A percentile compares a stretch with the other conserved stretches of the same genome.
phyloP scores from a whole-genome alignment of 2,888 invertebrate genomes.

The Rhimphoctona megacephalus region DNA sequence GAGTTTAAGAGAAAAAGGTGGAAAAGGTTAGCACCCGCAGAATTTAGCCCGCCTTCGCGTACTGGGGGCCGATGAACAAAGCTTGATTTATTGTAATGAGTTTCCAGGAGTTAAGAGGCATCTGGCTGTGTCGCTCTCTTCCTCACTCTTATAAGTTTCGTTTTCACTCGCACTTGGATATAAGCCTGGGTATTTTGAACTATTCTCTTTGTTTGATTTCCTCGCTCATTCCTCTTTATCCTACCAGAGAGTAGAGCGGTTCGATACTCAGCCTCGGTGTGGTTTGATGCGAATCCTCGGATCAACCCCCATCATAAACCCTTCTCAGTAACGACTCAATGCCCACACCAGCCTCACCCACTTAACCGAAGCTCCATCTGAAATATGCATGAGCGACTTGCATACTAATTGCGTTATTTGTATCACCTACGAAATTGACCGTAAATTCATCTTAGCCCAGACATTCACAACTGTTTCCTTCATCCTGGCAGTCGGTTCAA shows the following conservation, averaged over 20 bases:
- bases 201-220: conserved; percentile 56
- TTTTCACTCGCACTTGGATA: conserved; percentile 52
- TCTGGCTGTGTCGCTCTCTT: conserved; percentile 67
- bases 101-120: conserved; percentile 84
- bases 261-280: conserved; percentile 82
- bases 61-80: conserved; percentile 83
- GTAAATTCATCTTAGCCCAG: conserved; percentile 68
- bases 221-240: conserved; percentile 61
- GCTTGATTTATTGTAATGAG: conserved; percentile 85
- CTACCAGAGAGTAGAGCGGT: conserved; percentile 69
- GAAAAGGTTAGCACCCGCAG: conserved; percentile 80
- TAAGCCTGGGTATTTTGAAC: conserved; percentile 27
- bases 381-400: conserved; percentile 83
- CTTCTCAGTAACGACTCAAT: conserved; percentile 82
- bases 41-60: conserved; percentile 81
- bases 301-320: conserved; percentile 85
- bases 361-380: conserved; percentile 75
- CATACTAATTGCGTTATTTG: conserved; percentile 84
- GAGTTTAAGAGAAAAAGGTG: conserved; percentile 61
- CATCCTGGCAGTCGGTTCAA: neutral
- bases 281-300: conserved; percentile 84
- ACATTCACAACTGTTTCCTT: conserved; percentile 48
- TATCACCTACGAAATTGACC: conserved; percentile 79
- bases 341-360: conserved; percentile 70
- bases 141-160: conserved; percentile 62